Evolutionary conservation across 1,140 invertebrate genomes (phyloP).

Genomic region (Nilaparvata lugens): DNA sequence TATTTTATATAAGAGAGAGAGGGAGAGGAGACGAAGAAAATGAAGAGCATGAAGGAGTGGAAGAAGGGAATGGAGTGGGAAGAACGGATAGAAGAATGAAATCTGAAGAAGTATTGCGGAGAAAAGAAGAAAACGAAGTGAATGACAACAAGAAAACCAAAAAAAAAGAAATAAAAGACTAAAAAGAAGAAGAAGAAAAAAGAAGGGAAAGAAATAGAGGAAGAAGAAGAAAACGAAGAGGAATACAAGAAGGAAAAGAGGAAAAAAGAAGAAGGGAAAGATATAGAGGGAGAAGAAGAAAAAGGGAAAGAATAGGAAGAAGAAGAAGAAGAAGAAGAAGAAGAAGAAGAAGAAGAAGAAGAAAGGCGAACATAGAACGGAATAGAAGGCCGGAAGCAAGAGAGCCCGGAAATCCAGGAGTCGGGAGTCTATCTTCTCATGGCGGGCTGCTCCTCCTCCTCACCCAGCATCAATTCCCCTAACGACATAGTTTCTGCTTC

Average conservation of each 20-base stretch:
- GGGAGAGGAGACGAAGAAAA: too few species aligned
- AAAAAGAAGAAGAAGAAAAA: too few species aligned
- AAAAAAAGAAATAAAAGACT: too few species aligned
- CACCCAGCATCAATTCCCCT: neutral
- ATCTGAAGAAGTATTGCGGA: too few species aligned
- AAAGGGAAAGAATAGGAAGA: neutral
- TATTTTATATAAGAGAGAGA: too few species aligned
- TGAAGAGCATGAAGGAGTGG: too few species aligned
- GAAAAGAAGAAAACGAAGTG: too few species aligned
- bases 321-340: conserved; percentile 6
- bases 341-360: conserved; percentile 9
- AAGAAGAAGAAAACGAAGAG: neutral
- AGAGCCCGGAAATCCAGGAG: conserved; percentile 15
- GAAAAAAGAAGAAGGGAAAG: neutral
- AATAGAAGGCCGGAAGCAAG: neutral
- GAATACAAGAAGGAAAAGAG: conserved; percentile 6
- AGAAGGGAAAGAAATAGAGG: neutral
- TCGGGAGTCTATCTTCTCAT: conserved; percentile 8
- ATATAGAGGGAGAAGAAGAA: neutral
- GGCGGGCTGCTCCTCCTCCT: neutral
- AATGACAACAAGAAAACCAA: too few species aligned
- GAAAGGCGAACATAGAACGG: conserved; percentile 1
- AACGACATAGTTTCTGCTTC: conserved; percentile 8
- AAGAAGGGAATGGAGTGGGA: too few species aligned
- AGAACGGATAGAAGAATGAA: too few species aligned